Evolutionary conservation across 2,888 invertebrate species (phyloP).

Genomic region (Nudaria mundana): DNA sequence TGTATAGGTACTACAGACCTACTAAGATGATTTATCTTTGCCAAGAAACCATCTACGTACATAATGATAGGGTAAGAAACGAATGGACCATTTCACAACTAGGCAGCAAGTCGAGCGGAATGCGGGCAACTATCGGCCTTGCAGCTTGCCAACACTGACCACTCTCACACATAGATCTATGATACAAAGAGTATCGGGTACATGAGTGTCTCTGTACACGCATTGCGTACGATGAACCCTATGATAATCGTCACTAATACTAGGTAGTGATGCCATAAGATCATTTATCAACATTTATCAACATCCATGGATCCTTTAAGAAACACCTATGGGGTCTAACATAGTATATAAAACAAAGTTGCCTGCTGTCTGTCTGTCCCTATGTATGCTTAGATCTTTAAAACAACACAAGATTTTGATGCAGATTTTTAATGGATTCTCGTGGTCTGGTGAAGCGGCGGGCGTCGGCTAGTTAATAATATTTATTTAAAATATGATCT

Average conservation of each 20-base stretch:
- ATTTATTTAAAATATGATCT: no score
- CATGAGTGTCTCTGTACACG: slow-evolving; percentile 44
- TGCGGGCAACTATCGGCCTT: slow-evolving; percentile 74
- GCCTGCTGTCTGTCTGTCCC: no score
- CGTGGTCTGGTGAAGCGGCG: no score
- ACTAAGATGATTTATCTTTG: slow-evolving; percentile 17
- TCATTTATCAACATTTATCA: no score
- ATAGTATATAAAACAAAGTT: no score
- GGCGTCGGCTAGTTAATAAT: no score
- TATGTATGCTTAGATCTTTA: no score
- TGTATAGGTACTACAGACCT: slow-evolving; percentile 16
- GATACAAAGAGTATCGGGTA: slow-evolving; percentile 49
- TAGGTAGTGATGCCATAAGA: slow-evolving; percentile 1
- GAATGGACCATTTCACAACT: slow-evolving; percentile 72
- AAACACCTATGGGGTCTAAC: no score
- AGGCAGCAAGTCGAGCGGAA: slow-evolving; percentile 62
- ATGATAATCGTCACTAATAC: slow-evolving; percentile 29
- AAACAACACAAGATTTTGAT: no score
- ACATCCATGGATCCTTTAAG: no score
- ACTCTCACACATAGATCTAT: slow-evolving; percentile 64
- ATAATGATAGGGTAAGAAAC: slow-evolving; percentile 45
- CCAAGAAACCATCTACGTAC: slow-evolving; percentile 26
- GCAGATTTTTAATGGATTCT: no score
- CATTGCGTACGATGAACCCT: slow-evolving; percentile 48
- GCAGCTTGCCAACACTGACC: slow-evolving; percentile 74